phyloP scores from a whole-genome alignment of 2,113 vertebrate species.

The Notarius lentiginosus region DNA sequence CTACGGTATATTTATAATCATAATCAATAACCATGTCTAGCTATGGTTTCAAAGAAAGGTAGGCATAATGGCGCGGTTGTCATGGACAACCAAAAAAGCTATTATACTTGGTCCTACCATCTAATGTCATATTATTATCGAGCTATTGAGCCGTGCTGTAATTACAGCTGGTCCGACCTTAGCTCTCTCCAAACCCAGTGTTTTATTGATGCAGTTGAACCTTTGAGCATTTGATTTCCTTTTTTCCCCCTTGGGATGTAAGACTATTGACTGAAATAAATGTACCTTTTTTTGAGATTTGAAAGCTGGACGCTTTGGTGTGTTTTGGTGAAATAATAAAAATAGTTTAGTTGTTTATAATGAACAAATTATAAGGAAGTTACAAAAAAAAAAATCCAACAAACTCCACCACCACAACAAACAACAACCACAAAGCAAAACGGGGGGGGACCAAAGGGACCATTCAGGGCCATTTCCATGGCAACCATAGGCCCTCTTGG shows the following conservation, averaged over 20 bases:
- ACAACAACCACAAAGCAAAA: neutral
- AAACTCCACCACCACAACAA: neutral
- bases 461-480: conserved; percentile 46
- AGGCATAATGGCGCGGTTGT: neutral
- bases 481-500: conserved; percentile 28
- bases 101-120: neutral
- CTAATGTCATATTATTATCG: neutral
- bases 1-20: neutral
- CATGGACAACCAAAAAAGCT: neutral
- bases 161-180: neutral
- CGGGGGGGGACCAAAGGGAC: neutral
- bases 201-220: neutral
- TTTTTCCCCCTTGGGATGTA: neutral
- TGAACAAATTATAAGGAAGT: neutral
- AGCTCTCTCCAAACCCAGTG: neutral
- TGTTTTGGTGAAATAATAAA: neutral
- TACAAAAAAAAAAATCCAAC: neutral
- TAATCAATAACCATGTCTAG: neutral
- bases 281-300: neutral
- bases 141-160: neutral
- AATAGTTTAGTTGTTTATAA: neutral
- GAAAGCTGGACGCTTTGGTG: neutral
- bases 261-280: neutral
- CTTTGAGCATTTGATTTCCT: neutral
- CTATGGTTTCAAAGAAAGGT: neutral